These are phyloP conservation scores for Gnatocerus cornutus DNA, from an alignment of 2,888 invertebrate species.

Conservation along the genomic window DNA sequence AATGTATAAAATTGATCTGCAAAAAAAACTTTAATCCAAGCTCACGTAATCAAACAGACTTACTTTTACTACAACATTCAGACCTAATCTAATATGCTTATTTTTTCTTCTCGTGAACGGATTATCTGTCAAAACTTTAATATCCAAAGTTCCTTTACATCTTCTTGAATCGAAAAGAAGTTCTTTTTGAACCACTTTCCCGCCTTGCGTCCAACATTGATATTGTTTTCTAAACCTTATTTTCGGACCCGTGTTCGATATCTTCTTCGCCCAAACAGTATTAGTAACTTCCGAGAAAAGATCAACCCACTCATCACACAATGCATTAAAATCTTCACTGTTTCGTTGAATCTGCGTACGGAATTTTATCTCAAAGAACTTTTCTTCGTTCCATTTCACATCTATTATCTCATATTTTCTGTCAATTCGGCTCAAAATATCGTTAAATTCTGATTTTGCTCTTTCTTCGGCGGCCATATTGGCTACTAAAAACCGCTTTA, in stretches of 20 bases:
- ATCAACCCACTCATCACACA: constrained; percentile 70
- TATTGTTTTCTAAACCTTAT: constrained; percentile 70
- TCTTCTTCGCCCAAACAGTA: constrained; percentile 70
- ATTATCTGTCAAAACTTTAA: constrained; percentile 69
- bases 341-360: constrained; percentile 67
- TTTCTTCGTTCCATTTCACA: constrained; percentile 66
- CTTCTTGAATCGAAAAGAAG: constrained; percentile 68
- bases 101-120: constrained; percentile 67
- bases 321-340: constrained; percentile 67
- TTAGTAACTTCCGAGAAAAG: constrained; percentile 68
- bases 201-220: constrained; percentile 69
- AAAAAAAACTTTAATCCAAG: constrained; percentile 50
- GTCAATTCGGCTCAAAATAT: constrained; percentile 64
- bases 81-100: constrained; percentile 67
- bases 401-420: constrained; percentile 68
- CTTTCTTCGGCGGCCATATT: constrained; percentile 61
- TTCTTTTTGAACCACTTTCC: constrained; percentile 67
- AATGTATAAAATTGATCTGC: constrained; percentile 68
- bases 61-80: constrained; percentile 70
- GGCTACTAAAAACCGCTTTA: constrained; percentile 29
- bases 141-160: constrained; percentile 69
- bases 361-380: constrained; percentile 68
- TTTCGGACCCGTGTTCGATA: constrained; percentile 70
- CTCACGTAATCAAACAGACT: constrained; percentile 37
- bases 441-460: constrained; percentile 66